Base-by-base conservation (phyloP, 2,113 vertebrate genomes). In the Oreotragus oreotragus region DNA sequence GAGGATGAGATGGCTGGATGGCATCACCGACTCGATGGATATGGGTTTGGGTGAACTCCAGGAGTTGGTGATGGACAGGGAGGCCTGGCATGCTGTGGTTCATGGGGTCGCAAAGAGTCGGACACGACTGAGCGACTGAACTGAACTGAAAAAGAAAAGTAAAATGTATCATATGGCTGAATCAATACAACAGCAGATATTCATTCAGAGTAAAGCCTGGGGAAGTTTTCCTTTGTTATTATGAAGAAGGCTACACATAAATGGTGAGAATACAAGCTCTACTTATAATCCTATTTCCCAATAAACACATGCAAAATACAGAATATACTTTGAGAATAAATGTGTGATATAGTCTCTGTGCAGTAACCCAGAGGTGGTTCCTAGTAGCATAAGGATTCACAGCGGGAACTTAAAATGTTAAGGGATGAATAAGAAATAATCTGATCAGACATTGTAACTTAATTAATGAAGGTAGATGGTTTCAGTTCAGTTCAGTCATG, bases 231-330 rank as follows among this genome's bases (percentile, higher is more conserved):
- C 25, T 86, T 30, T 43, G 10, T 80, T 86, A 45, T 94, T 90
- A 79, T 94, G 43, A 91, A 43, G 21, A 73, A 51, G 45, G 0
- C n/a, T 62, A 43, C 10, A 76, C 36, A 36, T 36, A 64, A 51
- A 33, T 94, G 1, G 58, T 23, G 16, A 58, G 30, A 73, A 15
- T 39, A 12, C 8, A 47, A 2, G 16, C 45, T 81, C 58, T 89
- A 9, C 23, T 51, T 87, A 90, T 76, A 84, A 92, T 87, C 27
- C 64, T 91, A n/a, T 86, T 62, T 85, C 28, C n/a, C 73, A 55
- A 43, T 51, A 45, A 89, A 79, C 14, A 58, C 6, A 57, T 83
- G 94, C 17, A 21, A 97, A 93, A 58, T 94, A 81, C 3, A 93
- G 62, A 94, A 84, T 77, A 23, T 70, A 70, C 10, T 39, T 39